phyloP scores from a whole-genome alignment of 2,888 invertebrate genomes.

The Pocota personata region DNA sequence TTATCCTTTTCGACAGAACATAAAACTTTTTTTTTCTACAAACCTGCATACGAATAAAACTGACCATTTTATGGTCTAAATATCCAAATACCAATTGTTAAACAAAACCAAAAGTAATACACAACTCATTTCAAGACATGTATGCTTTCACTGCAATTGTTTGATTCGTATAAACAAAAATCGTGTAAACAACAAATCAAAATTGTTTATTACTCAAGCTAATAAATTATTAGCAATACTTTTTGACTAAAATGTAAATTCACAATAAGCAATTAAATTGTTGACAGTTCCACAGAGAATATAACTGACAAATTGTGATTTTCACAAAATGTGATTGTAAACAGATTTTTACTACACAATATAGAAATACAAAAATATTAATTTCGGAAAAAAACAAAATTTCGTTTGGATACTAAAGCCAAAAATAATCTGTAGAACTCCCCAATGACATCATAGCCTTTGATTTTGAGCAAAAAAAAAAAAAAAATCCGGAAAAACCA shows the following conservation, averaged over 20 bases:
- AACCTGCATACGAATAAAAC: not conserved
- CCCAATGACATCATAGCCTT: slow-evolving; percentile 56
- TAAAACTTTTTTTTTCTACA: not conserved
- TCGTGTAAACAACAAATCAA: slow-evolving; percentile 44
- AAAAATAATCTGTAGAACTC: slow-evolving; percentile 52
- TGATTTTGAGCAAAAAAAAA: slow-evolving; percentile 2
- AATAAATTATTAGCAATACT: slow-evolving; percentile 13
- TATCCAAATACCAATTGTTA: slow-evolving; percentile 4
- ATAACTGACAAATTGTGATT: slow-evolving; percentile 1
- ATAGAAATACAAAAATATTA: not conserved
- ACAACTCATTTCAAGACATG: not conserved
- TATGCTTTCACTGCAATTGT: slow-evolving; percentile 24
- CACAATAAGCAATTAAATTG: not conserved
- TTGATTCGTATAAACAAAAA: slow-evolving; percentile 21
- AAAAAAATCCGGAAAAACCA: slow-evolving; percentile 1
- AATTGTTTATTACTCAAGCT: slow-evolving; percentile 35
- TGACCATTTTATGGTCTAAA: slow-evolving; percentile 4
- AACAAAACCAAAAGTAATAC: slow-evolving; percentile 36
- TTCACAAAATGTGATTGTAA: not conserved
- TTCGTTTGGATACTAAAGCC: slow-evolving; percentile 34
- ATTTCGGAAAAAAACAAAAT: slow-evolving; percentile 17
- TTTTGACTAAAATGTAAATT: not conserved
- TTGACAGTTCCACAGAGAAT: not conserved
- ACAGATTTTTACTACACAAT: not conserved
- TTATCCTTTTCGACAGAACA: not conserved